Evolutionary conservation across 1,140 invertebrate genomes (phyloP).

Genomic region (Drosophila tsacasi): DNA sequence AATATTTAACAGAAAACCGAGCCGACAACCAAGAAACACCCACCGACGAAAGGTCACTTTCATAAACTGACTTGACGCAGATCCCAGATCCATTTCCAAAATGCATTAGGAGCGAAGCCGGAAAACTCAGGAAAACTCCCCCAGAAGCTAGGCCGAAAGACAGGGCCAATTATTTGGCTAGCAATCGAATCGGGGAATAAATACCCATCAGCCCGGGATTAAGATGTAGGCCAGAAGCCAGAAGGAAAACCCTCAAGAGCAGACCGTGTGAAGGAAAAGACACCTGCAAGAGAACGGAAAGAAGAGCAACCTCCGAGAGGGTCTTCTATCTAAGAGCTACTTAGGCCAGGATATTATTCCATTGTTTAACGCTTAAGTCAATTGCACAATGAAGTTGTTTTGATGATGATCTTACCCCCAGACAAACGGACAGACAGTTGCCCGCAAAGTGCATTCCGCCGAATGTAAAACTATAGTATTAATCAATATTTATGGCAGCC

Average conservation of each 20-base stretch:
- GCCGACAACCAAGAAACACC: not conserved
- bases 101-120: slow-evolving; percentile 25
- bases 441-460: slow-evolving; percentile 25
- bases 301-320: slow-evolving; percentile 27
- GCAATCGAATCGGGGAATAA: slow-evolving; percentile 47
- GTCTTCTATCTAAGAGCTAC: slow-evolving; percentile 40
- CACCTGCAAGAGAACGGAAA: slow-evolving; percentile 63
- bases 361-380: slow-evolving; percentile 43
- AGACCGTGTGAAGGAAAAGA: slow-evolving; percentile 63
- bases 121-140: slow-evolving; percentile 37
- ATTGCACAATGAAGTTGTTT: slow-evolving; percentile 80
- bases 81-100: slow-evolving; percentile 25
- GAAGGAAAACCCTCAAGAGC: slow-evolving; percentile 49
- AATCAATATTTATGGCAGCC: slow-evolving; percentile 79
- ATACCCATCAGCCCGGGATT: slow-evolving; percentile 40
- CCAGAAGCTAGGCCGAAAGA: slow-evolving; percentile 20
- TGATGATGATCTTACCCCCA: slow-evolving; percentile 52
- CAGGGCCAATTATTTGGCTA: slow-evolving; percentile 45
- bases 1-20: not conserved
- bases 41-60: not conserved
- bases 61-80: slow-evolving; percentile 3
- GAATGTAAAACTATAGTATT: slow-evolving; percentile 79
- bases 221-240: slow-evolving; percentile 41
- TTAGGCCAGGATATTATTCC: slow-evolving; percentile 39
- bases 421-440: slow-evolving; percentile 58